Percentiles rank a stretch among this genome's conserved stretches.
phyloP scores from a whole-genome alignment of 2,888 invertebrate species.

The Ryuthela nishihirai region DNA sequence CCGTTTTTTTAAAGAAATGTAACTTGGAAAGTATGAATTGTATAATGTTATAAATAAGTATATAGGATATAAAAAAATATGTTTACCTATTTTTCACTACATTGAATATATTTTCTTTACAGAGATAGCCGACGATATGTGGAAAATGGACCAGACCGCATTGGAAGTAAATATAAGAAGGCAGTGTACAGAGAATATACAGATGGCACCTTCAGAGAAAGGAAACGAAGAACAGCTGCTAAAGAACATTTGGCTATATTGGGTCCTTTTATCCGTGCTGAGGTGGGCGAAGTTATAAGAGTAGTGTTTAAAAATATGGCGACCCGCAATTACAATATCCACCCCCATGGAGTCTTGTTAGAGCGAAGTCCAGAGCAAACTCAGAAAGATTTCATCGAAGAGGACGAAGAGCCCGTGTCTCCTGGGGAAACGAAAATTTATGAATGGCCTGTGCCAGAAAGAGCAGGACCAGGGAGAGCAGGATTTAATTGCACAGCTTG shows the following conservation, averaged over 20 bases:
- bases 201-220: conserved; percentile 31
- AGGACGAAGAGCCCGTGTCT: conserved; percentile 35
- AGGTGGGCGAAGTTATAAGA: conserved; percentile 45
- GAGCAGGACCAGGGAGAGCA: conserved; percentile 38
- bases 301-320: conserved; percentile 41
- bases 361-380: conserved; percentile 9
- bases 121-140: conserved; percentile 29
- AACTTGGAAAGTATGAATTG: no score
- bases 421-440: conserved; percentile 40
- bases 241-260: conserved; percentile 33
- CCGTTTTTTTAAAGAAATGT: no score
- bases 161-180: conserved; percentile 40
- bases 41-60: no score
- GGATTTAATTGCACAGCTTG: conserved; percentile 40
- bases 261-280: conserved; percentile 46
- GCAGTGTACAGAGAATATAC: conserved; percentile 40
- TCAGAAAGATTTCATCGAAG: conserved; percentile 7
- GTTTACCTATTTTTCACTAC: no score
- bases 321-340: conserved; percentile 36
- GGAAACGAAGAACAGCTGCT: conserved; percentile 22
- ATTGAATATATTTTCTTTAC: no score
- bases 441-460: conserved; percentile 39
- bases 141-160: conserved; percentile 23
- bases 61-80: no score
- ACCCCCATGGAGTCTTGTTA: conserved; percentile 40